phyloP scores from a whole-genome alignment of 2,797 vertebrate genomes.

The Fringilla coelebs region DNA sequence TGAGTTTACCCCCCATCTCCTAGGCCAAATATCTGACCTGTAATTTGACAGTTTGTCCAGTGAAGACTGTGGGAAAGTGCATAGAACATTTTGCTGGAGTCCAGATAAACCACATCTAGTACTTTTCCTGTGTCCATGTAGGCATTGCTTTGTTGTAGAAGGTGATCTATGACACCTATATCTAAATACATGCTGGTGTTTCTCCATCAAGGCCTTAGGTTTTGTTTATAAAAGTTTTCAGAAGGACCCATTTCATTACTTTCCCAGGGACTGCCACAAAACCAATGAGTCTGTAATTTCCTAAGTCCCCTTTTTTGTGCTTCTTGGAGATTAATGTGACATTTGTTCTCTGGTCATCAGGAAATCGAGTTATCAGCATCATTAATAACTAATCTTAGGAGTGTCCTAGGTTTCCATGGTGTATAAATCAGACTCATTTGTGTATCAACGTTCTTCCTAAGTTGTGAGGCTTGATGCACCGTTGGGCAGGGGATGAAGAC shows the following conservation, averaged over 20 bases:
- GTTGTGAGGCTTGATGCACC: accelerated
- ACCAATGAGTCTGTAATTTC: background rate
- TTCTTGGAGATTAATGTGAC: background rate
- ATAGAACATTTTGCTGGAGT: background rate
- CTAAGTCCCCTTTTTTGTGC: background rate
- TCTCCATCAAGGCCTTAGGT: background rate
- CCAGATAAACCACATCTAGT: background rate
- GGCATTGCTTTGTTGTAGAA: background rate
- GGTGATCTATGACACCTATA: background rate
- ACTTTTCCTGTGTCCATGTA: too few relatives aligned
- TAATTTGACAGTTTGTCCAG: background rate
- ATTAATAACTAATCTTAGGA: background rate
- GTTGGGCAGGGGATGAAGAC: background rate
- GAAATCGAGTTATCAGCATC: background rate
- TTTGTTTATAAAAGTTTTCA: background rate
- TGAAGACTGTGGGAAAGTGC: background rate
- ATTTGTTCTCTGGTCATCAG: background rate
- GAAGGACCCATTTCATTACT: background rate
- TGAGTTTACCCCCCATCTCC: background rate
- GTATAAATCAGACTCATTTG: background rate
- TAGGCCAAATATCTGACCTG: background rate
- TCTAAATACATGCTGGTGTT: background rate
- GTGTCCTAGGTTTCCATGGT: background rate
- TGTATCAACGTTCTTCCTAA: background rate
- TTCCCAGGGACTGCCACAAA: background rate